Base-by-base conservation (phyloP, 2,888 invertebrate species). In the Zygogramma bicolorata region DNA sequence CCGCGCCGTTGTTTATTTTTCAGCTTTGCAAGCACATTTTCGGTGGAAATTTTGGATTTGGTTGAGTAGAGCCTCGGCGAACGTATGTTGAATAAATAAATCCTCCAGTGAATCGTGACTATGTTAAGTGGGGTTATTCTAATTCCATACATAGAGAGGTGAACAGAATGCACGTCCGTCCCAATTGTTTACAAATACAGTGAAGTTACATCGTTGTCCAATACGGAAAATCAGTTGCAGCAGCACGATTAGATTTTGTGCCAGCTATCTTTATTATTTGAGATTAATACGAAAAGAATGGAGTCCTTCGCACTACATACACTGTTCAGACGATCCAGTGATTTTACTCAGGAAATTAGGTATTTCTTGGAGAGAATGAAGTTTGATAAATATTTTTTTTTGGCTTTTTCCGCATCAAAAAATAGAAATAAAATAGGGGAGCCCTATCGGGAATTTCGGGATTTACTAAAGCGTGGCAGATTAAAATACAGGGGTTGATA, bases 11-110 rank as follows among this genome's bases (percentile, higher is more conserved):
- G 80, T 82, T 82, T 81, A 80, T 80, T 81, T 82, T 80, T 77
- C 75, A 73, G 81, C 80, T 82, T 81, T 80, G 79, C 75, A 77
- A 79, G 78, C 79, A 81, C 80, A 81, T 81, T 82, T 81, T 79
- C 77, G 60, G 77, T 79, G 75, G 71, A 77, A 81, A 79, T 46
- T 82, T 81, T 80, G 81, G 74, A 75, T 81, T 81, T 76, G 78
- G 79, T 77, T 79, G 77, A 79, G 80, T 80, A 77, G 77, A 77
- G 79, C 79, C 76, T 75, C 75, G 80, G 81, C 77, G 73, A 75
- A 79, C 78, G 79, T 76, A 77, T 75, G 76, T 77, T 74, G 78
- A 79, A 81, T 81, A 81, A 81, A 81, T 79, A 81, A 79, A 80
- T 77, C 29, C 74, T 71, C 74, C 75, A 77, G 74, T 73, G 53